phyloP scores from a whole-genome alignment of 2,888 invertebrate species.

The Trisateles emortualis region DNA sequence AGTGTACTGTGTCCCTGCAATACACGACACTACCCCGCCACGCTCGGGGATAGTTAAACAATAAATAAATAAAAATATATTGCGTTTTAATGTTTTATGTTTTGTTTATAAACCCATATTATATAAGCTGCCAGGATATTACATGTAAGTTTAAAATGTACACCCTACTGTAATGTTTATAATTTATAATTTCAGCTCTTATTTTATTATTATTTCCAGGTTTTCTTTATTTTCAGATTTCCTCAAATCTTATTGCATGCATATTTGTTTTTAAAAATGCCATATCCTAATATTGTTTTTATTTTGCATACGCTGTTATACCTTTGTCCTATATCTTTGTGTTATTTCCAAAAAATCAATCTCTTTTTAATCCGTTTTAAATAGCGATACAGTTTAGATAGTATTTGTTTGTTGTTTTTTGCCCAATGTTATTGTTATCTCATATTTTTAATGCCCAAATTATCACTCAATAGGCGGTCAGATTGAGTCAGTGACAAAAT shows the following conservation, averaged over 20 bases:
- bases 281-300: not conserved
- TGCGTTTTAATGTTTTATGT: constrained; percentile 39
- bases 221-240: constrained; percentile 13
- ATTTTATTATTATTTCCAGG: constrained; percentile 27
- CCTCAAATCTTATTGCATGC: not conserved
- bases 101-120: constrained; percentile 29
- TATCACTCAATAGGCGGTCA: too few relatives aligned
- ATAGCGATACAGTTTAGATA: too few relatives aligned
- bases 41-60: constrained; percentile 78
- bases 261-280: not conserved
- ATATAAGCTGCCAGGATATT: constrained; percentile 67
- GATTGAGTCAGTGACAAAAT: too few relatives aligned
- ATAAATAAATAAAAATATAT: constrained; percentile 75
- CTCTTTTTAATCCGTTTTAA: too few relatives aligned
- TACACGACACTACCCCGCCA: constrained; percentile 69
- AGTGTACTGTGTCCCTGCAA: constrained; percentile 76
- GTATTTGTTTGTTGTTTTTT: too few relatives aligned
- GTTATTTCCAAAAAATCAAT: too few relatives aligned
- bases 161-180: not conserved
- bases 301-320: too few relatives aligned
- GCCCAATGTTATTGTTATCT: too few relatives aligned
- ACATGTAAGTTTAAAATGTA: constrained; percentile 63
- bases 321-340: too few relatives aligned
- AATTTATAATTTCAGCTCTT: not conserved
- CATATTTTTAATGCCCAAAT: too few relatives aligned